Conservation (phyloP, 2,797 vertebrate genomes). For the Ateles fusciceps region DNA sequence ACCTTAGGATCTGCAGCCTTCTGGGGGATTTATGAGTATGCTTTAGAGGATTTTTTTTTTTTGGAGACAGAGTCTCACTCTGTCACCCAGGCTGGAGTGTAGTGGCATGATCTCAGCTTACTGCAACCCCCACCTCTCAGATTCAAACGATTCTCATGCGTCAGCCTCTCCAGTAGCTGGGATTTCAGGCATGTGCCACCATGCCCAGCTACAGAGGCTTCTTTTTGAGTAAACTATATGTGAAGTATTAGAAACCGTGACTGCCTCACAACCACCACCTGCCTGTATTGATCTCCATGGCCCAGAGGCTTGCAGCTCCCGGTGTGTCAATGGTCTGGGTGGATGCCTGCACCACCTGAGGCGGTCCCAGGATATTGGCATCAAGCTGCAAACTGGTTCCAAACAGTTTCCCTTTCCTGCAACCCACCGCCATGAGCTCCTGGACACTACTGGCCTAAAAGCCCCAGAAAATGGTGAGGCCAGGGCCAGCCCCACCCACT, state of each 20-base stretch:
- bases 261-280: background rate
- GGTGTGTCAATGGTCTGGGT: background rate
- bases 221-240: background rate
- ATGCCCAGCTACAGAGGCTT: background rate
- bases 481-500: rapidly evolving
- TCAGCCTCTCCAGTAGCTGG: background rate
- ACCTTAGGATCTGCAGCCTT: background rate
- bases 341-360: background rate
- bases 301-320: background rate
- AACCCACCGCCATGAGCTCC: background rate
- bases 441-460: background rate
- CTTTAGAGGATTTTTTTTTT: background rate
- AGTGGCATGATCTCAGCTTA: background rate
- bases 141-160: background rate
- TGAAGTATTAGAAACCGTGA: background rate
- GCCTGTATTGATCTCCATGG: background rate
- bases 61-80: background rate
- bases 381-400: background rate
- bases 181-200: background rate
- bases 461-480: background rate
- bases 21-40: background rate
- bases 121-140: background rate
- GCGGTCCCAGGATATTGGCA: background rate
- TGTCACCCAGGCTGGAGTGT: background rate
- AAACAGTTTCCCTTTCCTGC: background rate